These are phyloP conservation scores for Hydrolagus colliei DNA, from an alignment of 2,797 vertebrate genomes.

Conservation along the genomic window DNA sequence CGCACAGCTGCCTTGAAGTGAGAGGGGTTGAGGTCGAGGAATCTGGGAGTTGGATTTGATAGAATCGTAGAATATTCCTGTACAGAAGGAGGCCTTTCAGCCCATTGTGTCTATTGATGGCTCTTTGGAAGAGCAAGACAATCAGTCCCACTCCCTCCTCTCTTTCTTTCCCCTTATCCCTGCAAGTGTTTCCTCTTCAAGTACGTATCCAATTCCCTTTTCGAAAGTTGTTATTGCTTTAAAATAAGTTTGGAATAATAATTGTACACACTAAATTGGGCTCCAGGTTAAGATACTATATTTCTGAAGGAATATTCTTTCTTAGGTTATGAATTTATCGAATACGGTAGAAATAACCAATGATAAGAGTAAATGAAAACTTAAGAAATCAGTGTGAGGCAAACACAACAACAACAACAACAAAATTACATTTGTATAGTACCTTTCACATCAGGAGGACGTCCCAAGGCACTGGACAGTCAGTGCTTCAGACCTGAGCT, in stretches of 20 bases:
- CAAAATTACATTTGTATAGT: neutral
- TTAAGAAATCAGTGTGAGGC: neutral
- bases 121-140: neutral
- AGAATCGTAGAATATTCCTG: neutral
- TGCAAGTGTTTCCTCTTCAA: neutral
- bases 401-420: neutral
- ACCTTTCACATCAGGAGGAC: too few relatives aligned
- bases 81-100: neutral
- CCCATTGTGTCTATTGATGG: neutral
- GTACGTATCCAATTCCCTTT: too few relatives aligned
- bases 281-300: too few relatives aligned
- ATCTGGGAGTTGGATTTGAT: neutral
- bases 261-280: neutral
- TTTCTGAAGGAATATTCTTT: too few relatives aligned
- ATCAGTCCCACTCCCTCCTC: neutral
- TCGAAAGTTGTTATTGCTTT: neutral
- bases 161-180: neutral
- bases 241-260: neutral
- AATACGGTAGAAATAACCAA: too few relatives aligned
- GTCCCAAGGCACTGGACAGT: too few relatives aligned
- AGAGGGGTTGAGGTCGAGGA: too few relatives aligned
- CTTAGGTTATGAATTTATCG: too few relatives aligned
- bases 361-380: neutral
- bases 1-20: too few relatives aligned
- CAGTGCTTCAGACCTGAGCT: neutral